Evolutionary conservation across 1,140 invertebrate species (phyloP).

Genomic region (Microplitis demolitor): DNA sequence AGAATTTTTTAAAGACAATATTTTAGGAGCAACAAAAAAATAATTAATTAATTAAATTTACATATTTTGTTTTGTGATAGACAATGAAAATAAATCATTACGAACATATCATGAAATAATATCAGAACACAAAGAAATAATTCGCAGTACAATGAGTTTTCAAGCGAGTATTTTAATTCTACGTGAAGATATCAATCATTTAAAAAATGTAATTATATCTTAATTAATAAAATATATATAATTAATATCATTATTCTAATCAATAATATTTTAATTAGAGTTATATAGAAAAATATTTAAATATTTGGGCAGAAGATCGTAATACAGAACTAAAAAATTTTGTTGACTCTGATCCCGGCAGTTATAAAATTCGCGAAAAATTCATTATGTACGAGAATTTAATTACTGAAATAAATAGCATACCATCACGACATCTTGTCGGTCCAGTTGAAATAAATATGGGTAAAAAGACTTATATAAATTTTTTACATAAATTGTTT

Average conservation of each 20-base stretch:
- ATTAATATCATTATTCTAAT: constrained; percentile 4
- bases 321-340: constrained; percentile 72
- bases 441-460: constrained; percentile 73
- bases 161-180: constrained; percentile 71
- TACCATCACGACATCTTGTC: constrained; percentile 68
- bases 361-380: constrained; percentile 75
- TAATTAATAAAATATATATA: background rate
- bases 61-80: constrained; percentile 27
- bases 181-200: constrained; percentile 65
- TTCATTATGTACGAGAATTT: constrained; percentile 73
- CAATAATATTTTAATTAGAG: constrained; percentile 4
- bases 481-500: constrained; percentile 20
- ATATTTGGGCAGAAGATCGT: constrained; percentile 74
- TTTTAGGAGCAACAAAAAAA: too few relatives aligned
- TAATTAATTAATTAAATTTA: background rate
- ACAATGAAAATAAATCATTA: background rate
- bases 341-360: constrained; percentile 71
- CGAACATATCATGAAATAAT: constrained; percentile 74
- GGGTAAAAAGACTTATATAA: constrained; percentile 46
- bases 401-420: constrained; percentile 67
- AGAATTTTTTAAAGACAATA: too few relatives aligned
- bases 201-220: constrained; percentile 42
- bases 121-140: constrained; percentile 80
- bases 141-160: constrained; percentile 72
- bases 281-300: constrained; percentile 56